A percentile compares a stretch with the other conserved stretches of the same genome.
Conservation (phyloP, 1,140 invertebrate species). For the Anastrepha ludens region DNA sequence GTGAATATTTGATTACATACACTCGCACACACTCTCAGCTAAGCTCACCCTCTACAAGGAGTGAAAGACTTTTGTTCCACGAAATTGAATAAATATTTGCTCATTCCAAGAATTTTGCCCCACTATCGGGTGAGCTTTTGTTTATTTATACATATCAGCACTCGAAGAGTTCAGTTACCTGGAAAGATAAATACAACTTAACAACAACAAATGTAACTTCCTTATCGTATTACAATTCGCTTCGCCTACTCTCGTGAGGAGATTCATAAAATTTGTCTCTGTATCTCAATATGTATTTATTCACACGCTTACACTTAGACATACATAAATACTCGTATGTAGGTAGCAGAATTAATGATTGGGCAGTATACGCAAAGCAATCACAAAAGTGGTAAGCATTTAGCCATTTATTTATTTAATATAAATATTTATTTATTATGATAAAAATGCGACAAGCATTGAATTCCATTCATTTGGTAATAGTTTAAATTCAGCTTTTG, state of each 20-base stretch:
- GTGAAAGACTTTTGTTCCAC: neutral
- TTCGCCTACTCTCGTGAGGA: neutral
- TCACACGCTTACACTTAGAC: neutral
- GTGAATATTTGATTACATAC: too few species aligned
- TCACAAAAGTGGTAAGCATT: too few species aligned
- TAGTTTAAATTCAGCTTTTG: too few species aligned
- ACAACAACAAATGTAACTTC: neutral
- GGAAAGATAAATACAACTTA: neutral
- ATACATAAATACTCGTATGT: neutral
- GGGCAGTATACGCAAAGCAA: too few species aligned
- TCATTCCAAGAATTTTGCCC: neutral
- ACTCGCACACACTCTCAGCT: too few species aligned
- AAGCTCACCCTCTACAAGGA: neutral
- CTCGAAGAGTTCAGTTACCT: slow-evolving; percentile 12
- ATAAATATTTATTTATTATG: too few species aligned
- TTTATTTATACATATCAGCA: neutral
- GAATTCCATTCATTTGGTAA: too few species aligned
- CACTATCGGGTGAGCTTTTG: too few species aligned
- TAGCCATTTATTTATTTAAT: too few species aligned
- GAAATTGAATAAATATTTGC: slow-evolving; percentile 19
- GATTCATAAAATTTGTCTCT: neutral
- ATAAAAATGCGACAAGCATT: too few species aligned
- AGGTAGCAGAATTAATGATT: neutral
- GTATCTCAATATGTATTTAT: neutral
- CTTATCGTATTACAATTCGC: neutral